Percentiles rank a stretch among this genome's conserved stretches.
These are phyloP conservation scores for Chymomyza caudatula DNA, from an alignment of 2,888 invertebrate species.

Conservation along the genomic window DNA sequence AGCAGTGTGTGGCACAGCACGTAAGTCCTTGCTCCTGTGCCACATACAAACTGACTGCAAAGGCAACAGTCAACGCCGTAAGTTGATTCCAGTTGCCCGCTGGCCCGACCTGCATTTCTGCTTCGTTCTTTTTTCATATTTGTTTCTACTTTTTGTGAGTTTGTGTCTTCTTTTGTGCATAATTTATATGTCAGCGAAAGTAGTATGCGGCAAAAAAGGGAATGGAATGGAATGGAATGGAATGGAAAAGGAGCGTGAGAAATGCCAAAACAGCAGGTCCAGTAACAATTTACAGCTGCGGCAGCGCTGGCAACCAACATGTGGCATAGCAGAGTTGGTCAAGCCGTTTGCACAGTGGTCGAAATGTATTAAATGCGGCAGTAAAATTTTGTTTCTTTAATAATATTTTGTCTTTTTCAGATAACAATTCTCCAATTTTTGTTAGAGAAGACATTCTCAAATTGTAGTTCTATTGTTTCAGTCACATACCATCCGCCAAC, in stretches of 20 bases:
- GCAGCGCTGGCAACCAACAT: slow-evolving; percentile 8
- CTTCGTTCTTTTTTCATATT: not conserved
- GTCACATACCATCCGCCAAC: too few relatives aligned
- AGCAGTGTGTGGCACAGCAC: slow-evolving; percentile 19
- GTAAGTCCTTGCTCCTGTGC: not conserved
- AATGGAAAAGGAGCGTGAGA: slow-evolving; percentile 2
- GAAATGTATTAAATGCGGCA: not conserved
- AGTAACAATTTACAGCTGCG: slow-evolving; percentile 27
- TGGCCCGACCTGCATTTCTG: slow-evolving; percentile 35
- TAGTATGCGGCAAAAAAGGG: slow-evolving; percentile 34
- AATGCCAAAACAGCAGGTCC: slow-evolving; percentile 25
- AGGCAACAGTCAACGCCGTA: not conserved
- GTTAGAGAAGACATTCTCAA: too few relatives aligned
- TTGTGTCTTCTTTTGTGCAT: slow-evolving; percentile 47
- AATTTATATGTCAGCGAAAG: slow-evolving; percentile 63
- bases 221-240: too few relatives aligned
- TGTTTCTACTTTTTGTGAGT: not conserved
- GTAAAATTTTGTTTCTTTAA: too few relatives aligned
- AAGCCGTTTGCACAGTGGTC: not conserved
- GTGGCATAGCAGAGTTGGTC: slow-evolving; percentile 9
- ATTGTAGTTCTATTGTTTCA: too few relatives aligned
- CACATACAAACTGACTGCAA: not conserved
- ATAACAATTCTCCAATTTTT: too few relatives aligned
- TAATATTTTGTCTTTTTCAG: too few relatives aligned
- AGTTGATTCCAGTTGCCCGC: not conserved